phyloP scores from a whole-genome alignment of 2,888 invertebrate species.

The Ephialtes manifestator region DNA sequence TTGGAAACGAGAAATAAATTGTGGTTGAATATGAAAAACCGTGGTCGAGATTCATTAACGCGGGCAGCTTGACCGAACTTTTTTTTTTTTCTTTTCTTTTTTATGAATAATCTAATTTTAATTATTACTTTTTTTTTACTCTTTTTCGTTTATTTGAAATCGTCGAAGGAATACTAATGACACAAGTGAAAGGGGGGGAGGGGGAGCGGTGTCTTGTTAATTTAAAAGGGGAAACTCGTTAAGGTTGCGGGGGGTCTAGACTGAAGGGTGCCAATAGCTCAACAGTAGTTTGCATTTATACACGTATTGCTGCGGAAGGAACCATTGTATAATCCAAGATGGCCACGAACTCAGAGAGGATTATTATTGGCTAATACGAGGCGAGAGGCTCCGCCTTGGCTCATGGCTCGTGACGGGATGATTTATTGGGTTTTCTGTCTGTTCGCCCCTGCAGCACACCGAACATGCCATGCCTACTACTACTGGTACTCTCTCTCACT shows the following conservation, averaged over 20 bases:
- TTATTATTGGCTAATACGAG: slow-evolving; percentile 89
- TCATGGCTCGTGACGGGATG: slow-evolving; percentile 88
- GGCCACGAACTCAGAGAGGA: slow-evolving; percentile 87
- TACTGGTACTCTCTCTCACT: slow-evolving; percentile 48
- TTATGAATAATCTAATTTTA: not conserved
- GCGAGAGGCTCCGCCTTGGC: slow-evolving; percentile 88
- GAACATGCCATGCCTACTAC: slow-evolving; percentile 81
- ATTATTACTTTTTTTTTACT: slow-evolving; percentile 25
- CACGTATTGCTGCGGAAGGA: slow-evolving; percentile 85
- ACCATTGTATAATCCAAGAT: slow-evolving; percentile 87
- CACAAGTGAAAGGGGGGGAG: slow-evolving; percentile 43
- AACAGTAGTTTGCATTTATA: slow-evolving; percentile 83
- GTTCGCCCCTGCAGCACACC: slow-evolving; percentile 85
- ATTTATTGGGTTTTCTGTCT: slow-evolving; percentile 88
- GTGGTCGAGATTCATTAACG: slow-evolving; percentile 67
- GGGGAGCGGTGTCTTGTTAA: slow-evolving; percentile 34
- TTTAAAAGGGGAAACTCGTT: slow-evolving; percentile 74
- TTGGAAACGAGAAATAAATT: slow-evolving; percentile 86
- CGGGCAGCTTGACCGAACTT: slow-evolving; percentile 18
- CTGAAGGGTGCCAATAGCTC: slow-evolving; percentile 77
- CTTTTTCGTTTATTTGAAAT: slow-evolving; percentile 24
- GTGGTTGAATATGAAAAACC: slow-evolving; percentile 86
- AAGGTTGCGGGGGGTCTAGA: slow-evolving; percentile 80
- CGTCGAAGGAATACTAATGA: slow-evolving; percentile 44
- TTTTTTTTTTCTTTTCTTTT: slow-evolving; percentile 4